Base-by-base conservation (phyloP, 2,113 vertebrate species). In the Carassius auratus region DNA sequence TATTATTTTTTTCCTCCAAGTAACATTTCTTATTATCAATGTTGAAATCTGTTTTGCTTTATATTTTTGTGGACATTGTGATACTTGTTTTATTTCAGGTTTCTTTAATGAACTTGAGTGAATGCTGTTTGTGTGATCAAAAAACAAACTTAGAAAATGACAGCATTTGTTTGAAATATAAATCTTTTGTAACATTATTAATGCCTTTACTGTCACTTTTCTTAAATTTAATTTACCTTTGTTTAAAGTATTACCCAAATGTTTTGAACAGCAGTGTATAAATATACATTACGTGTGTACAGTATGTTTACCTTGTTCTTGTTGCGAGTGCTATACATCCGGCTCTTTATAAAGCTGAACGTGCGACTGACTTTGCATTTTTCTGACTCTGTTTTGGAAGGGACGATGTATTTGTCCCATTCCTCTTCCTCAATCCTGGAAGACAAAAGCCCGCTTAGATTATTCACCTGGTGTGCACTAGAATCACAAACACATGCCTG, bases 351-450 rank as follows among this genome's bases (percentile, higher is more conserved):
- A 81, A 99, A 98, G 86, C 98, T 99, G 92, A 99, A 98, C 6
- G 98, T 99, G 4, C 97, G 95, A 86, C 96, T 97, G 85, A 99
- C 96, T 96, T 96, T 98, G 91, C 95, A 96, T 89, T 97, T 99
- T 90, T 99, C 98, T 7, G 97, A 94, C 86, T 97, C 97, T 0
- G 90, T 92, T 92, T 97, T 99, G 87, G 94, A 93, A 3, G 97
- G 95, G 81, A 94, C 93, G 76, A 91, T 93, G 79, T 95, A 97
- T 76, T 95, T 96, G 87, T 96, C 96, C 96, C 96, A 96, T 87
- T 97, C 97, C 81, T 97, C 97, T 81, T 98, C 97, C 85, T 96
- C 96, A 88, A 96, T 96, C 90, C 97, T 98, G 89, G 23, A 91
- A 89, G 10, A 76, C 55, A 50, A 45, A 5, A 17, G 6, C n/a